Percentiles rank a stretch among this genome's conserved stretches.
phyloP scores from a whole-genome alignment of 2,113 vertebrate species.

The Blennius ocellaris region DNA sequence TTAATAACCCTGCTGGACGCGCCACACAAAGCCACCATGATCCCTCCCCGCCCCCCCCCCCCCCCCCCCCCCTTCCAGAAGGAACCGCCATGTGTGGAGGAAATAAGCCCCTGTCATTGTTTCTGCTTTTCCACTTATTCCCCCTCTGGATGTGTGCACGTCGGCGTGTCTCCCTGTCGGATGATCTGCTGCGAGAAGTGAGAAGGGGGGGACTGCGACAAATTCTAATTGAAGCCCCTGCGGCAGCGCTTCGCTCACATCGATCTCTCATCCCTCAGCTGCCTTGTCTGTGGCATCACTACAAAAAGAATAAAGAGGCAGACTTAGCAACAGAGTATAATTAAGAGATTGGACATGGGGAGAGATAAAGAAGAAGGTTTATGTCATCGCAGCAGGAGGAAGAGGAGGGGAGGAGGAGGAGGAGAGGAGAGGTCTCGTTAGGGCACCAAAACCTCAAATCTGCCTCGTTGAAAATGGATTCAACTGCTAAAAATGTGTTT shows the following conservation, averaged over 20 bases:
- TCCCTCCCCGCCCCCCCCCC: constrained; percentile 11
- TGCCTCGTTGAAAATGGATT: no score
- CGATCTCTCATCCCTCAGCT: constrained; percentile 66
- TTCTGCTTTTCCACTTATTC: constrained; percentile 27
- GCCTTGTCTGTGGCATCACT: constrained; percentile 67
- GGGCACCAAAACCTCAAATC: neutral
- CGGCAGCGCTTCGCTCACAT: constrained; percentile 59
- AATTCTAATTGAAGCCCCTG: constrained; percentile 74
- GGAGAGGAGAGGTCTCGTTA: constrained; percentile 11
- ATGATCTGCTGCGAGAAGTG: constrained; percentile 34
- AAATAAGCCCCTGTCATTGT: constrained; percentile 46
- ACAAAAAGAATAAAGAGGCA: constrained; percentile 15
- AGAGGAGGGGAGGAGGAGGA: no score
- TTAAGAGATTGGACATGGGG: constrained; percentile 53
- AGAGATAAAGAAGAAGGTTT: constrained; percentile 39
- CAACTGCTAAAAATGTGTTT: neutral
- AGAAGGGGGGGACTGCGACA: constrained; percentile 63
- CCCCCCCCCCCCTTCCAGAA: neutral
- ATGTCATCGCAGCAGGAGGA: constrained; percentile 15
- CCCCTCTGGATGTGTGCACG: neutral
- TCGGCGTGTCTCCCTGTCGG: constrained; percentile 8
- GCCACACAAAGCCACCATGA: constrained; percentile 8
- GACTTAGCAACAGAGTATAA: constrained; percentile 57
- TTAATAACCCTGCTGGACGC: constrained; percentile 44
- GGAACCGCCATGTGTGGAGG: neutral